These are phyloP conservation scores for Pristiophorus japonicus DNA, from an alignment of 2,113 vertebrate species.

Conservation along the genomic window DNA sequence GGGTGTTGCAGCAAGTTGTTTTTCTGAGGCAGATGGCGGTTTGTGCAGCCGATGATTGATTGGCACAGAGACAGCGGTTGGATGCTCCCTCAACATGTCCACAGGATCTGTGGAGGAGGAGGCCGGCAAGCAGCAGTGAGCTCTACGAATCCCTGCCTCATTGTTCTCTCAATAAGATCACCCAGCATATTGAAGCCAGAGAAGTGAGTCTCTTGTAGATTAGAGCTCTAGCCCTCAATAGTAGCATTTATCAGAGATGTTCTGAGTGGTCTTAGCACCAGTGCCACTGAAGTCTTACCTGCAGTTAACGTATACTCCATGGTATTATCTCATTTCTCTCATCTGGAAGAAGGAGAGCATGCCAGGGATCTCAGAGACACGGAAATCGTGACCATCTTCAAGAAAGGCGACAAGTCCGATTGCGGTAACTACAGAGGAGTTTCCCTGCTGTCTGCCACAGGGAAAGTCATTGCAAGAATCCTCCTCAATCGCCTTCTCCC, in stretches of 20 bases:
- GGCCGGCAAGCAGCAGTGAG: neutral
- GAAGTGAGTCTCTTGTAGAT: neutral
- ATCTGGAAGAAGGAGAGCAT: no score
- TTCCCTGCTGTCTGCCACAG: no score
- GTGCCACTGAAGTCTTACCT: neutral
- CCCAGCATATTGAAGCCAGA: neutral
- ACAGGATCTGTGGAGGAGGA: neutral
- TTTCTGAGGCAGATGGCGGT: neutral
- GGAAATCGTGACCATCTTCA: no score
- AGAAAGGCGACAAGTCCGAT: no score
- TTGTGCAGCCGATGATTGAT: neutral
- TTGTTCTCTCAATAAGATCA: neutral
- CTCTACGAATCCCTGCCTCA: neutral
- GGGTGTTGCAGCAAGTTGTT: neutral
- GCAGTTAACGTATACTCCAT: neutral
- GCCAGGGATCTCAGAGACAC: no score
- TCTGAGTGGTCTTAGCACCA: neutral
- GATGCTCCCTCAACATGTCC: neutral
- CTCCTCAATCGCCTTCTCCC: no score
- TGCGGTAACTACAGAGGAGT: no score
- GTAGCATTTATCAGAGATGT: neutral
- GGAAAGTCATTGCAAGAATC: no score
- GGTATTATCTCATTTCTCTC: no score
- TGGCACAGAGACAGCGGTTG: neutral
- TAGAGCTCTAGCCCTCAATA: neutral